phyloP scores from a whole-genome alignment of 2,797 vertebrate species.

The Todus mexicanus region DNA sequence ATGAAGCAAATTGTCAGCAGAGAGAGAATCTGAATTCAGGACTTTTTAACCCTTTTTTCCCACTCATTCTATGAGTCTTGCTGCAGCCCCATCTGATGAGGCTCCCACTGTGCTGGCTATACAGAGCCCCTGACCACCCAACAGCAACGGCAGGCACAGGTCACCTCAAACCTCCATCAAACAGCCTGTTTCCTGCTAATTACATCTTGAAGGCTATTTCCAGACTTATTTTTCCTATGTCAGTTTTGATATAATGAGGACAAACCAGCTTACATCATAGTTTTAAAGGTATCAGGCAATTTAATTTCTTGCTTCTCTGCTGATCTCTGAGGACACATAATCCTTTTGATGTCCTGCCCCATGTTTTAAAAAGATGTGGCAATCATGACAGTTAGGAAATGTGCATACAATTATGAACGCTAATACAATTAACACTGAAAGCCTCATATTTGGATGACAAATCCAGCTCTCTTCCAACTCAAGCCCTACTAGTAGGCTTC shows the following conservation, averaged over 20 bases:
- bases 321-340: not conserved
- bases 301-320: slow-evolving; percentile 8
- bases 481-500: not conserved
- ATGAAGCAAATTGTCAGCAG: not conserved
- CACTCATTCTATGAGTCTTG: not conserved
- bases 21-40: not conserved
- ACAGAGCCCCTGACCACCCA: not conserved
- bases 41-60: not conserved
- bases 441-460: not conserved
- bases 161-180: not conserved
- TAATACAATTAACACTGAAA: slow-evolving; percentile 35
- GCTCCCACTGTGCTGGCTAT: accelerated
- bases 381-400: slow-evolving; percentile 5
- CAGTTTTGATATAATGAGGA: not conserved
- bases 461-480: not conserved
- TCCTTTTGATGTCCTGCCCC: not conserved
- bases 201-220: not conserved
- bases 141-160: accelerated
- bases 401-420: not conserved
- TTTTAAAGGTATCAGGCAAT: not conserved
- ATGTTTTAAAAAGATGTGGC: slow-evolving; percentile 8
- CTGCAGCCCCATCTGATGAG: accelerated
- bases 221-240: not conserved
- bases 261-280: not conserved
- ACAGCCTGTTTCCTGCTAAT: not conserved